Conservation (phyloP, 2,888 invertebrate genomes). For the Taphrorychus bicolor region DNA sequence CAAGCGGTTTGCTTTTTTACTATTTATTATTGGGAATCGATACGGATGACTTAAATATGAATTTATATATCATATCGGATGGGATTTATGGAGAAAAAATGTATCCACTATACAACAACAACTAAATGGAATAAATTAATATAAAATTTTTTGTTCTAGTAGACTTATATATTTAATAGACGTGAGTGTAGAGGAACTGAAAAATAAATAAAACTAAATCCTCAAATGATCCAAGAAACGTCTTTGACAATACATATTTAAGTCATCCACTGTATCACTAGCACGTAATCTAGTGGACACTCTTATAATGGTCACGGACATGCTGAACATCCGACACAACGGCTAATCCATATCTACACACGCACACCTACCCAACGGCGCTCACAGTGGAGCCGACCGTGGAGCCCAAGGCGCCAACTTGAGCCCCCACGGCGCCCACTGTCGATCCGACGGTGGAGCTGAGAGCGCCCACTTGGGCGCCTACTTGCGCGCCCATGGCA, state of each 20-base stretch:
- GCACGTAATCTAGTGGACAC: not conserved
- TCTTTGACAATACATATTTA: not conserved
- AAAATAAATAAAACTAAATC: no score
- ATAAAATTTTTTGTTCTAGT: no score
- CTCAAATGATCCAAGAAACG: no score
- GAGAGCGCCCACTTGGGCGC: conserved; percentile 52
- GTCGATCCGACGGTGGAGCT: conserved; percentile 46
- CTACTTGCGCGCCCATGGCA: conserved; percentile 53
- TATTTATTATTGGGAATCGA: not conserved
- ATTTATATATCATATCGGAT: no score
- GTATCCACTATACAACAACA: no score
- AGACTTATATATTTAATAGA: no score
- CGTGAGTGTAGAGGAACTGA: no score
- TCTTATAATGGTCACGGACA: not conserved
- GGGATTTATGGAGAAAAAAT: no score
- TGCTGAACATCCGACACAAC: not conserved
- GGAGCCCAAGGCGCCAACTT: conserved; percentile 52
- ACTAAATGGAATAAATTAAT: no score
- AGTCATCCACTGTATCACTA: not conserved
- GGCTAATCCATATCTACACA: no score
- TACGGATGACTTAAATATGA: not conserved
- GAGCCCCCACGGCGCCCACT: conserved; percentile 53
- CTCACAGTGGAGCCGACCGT: conserved; percentile 49
- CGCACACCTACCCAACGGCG: conserved; percentile 47
- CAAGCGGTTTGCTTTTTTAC: conserved; percentile 15